These are phyloP conservation scores for Temnothorax nylanderi DNA, from an alignment of 1,140 invertebrate species.

Conservation along the genomic window DNA sequence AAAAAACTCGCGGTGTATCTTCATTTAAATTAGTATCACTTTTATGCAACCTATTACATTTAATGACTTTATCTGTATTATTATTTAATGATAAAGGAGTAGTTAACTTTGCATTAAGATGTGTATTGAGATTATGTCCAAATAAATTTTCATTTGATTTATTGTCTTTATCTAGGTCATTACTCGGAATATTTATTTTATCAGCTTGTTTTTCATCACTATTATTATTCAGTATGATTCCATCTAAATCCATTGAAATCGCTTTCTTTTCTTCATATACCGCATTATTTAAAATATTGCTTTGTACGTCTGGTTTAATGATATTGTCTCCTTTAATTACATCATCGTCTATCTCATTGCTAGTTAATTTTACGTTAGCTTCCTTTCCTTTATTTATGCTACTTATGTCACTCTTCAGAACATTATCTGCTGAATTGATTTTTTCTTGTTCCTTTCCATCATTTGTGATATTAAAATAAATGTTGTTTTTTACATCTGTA, in stretches of 20 bases:
- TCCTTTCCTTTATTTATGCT: background rate
- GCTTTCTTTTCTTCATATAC: background rate
- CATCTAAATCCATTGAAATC: background rate
- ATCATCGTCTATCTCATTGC: background rate
- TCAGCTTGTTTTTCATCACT: background rate
- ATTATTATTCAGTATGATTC: background rate
- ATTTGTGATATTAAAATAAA: background rate
- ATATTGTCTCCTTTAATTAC: background rate
- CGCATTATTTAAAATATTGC: background rate
- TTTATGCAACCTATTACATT: conserved; percentile 3
- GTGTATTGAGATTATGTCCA: background rate
- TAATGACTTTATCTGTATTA: background rate
- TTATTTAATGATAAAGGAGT: background rate
- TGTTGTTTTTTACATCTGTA: background rate
- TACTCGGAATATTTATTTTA: background rate
- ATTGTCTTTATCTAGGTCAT: background rate
- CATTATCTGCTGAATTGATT: background rate
- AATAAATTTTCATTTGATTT: conserved; percentile 2
- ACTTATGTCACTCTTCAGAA: background rate
- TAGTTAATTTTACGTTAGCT: background rate
- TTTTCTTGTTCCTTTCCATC: background rate
- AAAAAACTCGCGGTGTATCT: background rate
- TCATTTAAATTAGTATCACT: conserved; percentile 47
- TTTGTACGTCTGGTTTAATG: background rate
- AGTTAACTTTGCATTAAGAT: background rate